Evolutionary conservation across 1,140 invertebrate genomes (phyloP).

Genomic region (Achroia grisella): DNA sequence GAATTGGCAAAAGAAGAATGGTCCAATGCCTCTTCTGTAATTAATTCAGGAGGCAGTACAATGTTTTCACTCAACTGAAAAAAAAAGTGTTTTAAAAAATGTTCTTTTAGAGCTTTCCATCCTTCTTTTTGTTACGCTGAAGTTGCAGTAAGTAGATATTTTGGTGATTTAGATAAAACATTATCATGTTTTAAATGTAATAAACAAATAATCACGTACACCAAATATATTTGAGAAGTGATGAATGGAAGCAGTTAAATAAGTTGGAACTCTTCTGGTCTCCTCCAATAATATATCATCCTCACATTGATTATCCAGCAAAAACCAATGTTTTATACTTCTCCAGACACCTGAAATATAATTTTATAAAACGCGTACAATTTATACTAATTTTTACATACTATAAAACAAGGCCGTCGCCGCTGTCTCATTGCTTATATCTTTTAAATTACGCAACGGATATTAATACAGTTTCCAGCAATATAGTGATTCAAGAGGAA

Average conservation of each 20-base stretch:
- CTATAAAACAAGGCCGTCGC: no score
- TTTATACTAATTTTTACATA: no score
- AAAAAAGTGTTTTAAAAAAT: conserved; percentile 14
- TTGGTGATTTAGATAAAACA: no score
- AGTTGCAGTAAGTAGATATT: no score
- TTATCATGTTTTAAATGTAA: background rate
- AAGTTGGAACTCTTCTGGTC: conserved; percentile 76
- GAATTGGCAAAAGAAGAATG: conserved; percentile 50
- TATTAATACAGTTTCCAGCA: no score
- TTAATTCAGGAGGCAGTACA: conserved; percentile 29
- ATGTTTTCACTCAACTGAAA: conserved; percentile 54
- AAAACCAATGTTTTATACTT: conserved; percentile 68
- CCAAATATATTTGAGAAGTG: conserved; percentile 78
- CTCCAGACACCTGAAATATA: conserved; percentile 53
- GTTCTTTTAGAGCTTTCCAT: background rate
- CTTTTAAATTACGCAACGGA: no score
- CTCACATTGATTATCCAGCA: conserved; percentile 65
- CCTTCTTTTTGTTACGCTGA: no score
- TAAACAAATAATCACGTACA: conserved; percentile 51
- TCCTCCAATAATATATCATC: conserved; percentile 78
- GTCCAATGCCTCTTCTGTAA: conserved; percentile 41
- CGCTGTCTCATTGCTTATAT: no score
- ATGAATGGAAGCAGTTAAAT: conserved; percentile 75
- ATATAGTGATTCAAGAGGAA: no score
- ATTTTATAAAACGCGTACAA: no score